These are phyloP conservation scores for Poliocrania exsul DNA, from an alignment of 2,797 vertebrate species.

Conservation along the genomic window DNA sequence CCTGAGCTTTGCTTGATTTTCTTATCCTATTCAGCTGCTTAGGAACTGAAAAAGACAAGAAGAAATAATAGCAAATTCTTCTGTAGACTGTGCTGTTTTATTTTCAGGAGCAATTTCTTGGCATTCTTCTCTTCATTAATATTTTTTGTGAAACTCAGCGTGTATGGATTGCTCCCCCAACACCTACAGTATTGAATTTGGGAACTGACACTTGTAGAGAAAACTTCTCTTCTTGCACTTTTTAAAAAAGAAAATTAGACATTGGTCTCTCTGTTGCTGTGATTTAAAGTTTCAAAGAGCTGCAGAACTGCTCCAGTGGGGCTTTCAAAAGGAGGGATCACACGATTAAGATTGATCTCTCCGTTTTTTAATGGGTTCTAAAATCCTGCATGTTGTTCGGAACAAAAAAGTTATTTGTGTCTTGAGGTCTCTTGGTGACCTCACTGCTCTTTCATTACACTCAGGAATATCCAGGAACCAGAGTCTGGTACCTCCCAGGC, in stretches of 20 bases:
- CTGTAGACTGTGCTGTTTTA: background rate
- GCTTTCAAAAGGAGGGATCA: background rate
- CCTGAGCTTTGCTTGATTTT: background rate
- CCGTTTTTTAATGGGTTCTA: background rate
- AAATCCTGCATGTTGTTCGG: background rate
- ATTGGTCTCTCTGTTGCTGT: background rate
- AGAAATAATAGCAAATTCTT: background rate
- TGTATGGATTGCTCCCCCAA: background rate
- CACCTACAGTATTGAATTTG: background rate
- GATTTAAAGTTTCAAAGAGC: background rate
- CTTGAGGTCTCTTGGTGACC: background rate
- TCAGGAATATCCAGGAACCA: background rate
- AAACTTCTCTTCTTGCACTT: background rate
- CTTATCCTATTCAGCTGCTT: background rate
- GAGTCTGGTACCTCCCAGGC: rapidly evolving
- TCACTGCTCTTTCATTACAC: background rate
- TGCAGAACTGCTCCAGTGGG: background rate
- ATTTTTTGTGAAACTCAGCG: background rate
- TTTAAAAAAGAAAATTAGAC: background rate
- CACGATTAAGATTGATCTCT: background rate
- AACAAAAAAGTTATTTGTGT: background rate
- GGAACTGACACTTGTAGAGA: background rate
- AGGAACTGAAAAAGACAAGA: background rate
- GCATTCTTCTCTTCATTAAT: background rate
- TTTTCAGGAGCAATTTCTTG: background rate